These are phyloP conservation scores for Hydractinia echinata DNA, from an alignment of 30 jellyfish, hydroid and myxozoan genomes.

Conservation along the genomic window DNA sequence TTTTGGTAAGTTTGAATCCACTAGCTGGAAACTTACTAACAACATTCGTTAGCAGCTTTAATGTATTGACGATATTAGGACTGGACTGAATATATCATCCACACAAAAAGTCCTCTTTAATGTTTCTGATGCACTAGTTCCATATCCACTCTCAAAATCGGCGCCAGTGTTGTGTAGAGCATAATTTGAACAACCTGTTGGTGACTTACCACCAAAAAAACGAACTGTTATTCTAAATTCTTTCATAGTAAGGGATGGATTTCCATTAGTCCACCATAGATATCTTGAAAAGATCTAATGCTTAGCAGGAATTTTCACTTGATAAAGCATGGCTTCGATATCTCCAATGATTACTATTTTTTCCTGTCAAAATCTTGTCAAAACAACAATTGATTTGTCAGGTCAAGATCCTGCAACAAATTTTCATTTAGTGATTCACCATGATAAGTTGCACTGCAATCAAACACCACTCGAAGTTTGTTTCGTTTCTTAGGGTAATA, in stretches of 20 bases:
- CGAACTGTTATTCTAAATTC: neutral
- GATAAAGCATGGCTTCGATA: neutral
- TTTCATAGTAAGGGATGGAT: neutral
- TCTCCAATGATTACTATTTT: constrained; percentile 30
- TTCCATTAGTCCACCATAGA: constrained; percentile 21
- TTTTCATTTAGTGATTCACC: constrained; percentile 38
- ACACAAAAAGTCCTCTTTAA: constrained; percentile 13
- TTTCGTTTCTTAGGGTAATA: constrained; percentile 22
- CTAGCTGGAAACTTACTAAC: neutral
- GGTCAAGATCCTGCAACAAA: constrained; percentile 34
- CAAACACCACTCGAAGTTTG: constrained; percentile 39
- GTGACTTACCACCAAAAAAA: neutral
- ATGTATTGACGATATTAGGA: too few species aligned
- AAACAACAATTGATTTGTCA: constrained; percentile 20
- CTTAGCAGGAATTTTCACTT: neutral
- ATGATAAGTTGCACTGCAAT: constrained; percentile 37
- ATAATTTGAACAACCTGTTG: neutral
- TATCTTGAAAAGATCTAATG: constrained; percentile 10
- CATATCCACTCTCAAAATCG: too few species aligned
- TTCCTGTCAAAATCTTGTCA: constrained; percentile 31
- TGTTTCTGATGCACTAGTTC: neutral
- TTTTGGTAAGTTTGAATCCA: constrained; percentile 17
- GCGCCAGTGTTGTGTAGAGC: neutral
- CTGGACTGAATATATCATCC: constrained; percentile 29
- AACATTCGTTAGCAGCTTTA: neutral